These are phyloP conservation scores for Lepidocyrtinus sp. DNA, from an alignment of 2,888 invertebrate genomes.

Conservation along the genomic window DNA sequence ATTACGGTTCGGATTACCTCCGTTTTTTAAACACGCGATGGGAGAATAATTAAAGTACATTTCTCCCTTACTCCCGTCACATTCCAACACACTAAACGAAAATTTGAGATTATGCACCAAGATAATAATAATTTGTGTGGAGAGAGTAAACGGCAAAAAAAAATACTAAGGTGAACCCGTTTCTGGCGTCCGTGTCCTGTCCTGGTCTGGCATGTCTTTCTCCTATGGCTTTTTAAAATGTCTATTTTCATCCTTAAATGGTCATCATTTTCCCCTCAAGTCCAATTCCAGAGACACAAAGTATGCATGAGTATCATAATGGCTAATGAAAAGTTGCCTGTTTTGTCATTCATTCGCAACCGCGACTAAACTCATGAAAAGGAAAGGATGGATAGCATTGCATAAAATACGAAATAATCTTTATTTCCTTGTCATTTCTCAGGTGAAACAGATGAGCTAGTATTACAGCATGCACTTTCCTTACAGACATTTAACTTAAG, in stretches of 20 bases:
- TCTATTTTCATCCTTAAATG: constrained; percentile 47
- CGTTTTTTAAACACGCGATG: background rate
- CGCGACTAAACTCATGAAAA: constrained; percentile 13
- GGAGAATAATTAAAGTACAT: too few species aligned
- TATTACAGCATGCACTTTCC: too few species aligned
- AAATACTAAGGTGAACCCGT: constrained; percentile 27
- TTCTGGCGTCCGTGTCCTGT: constrained; percentile 8
- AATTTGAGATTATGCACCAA: constrained; percentile 21
- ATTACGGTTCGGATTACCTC: background rate
- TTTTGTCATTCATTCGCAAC: constrained; percentile 22
- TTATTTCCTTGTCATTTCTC: background rate
- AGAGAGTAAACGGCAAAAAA: background rate
- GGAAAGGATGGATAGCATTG: background rate
- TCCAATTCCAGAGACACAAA: constrained; percentile 42
- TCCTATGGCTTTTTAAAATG: constrained; percentile 36
- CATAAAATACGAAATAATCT: background rate
- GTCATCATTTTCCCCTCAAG: constrained; percentile 55
- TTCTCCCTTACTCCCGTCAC: constrained; percentile 31
- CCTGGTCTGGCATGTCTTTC: constrained; percentile 15
- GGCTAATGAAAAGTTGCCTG: constrained; percentile 35
- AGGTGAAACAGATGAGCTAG: too few species aligned
- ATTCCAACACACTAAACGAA: constrained; percentile 40
- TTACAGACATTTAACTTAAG: too few species aligned
- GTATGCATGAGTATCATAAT: background rate
- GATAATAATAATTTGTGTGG: constrained; percentile 8